Percentiles rank a stretch among this genome's conserved stretches.
Evolutionary conservation across 2,797 vertebrate species (phyloP).

Genomic region (Psittacula derbiana): DNA sequence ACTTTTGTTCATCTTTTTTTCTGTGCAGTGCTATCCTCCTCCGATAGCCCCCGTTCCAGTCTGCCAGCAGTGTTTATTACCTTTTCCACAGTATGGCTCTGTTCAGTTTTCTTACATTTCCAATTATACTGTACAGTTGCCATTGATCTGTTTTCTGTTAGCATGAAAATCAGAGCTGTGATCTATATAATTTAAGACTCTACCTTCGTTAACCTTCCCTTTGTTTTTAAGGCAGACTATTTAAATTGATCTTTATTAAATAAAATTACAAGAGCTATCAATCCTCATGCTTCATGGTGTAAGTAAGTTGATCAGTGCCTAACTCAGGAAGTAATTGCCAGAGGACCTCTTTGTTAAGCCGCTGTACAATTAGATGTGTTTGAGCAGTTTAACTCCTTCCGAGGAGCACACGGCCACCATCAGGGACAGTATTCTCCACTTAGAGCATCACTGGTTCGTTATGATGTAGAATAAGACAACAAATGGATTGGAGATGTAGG

Average conservation of each 20-base stretch:
- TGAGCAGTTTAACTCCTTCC: neutral
- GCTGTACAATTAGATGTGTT: constrained; percentile 13
- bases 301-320: constrained; percentile 61
- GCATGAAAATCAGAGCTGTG: constrained; percentile 70
- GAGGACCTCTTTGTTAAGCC: constrained; percentile 55
- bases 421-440: neutral
- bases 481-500: neutral
- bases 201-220: constrained; percentile 73
- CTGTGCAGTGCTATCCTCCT: constrained; percentile 15
- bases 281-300: constrained; percentile 52
- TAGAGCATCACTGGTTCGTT: neutral
- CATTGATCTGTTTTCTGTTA: constrained; percentile 76
- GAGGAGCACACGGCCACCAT: neutral
- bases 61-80: constrained; percentile 67
- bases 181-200: constrained; percentile 74
- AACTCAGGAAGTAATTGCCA: constrained; percentile 59
- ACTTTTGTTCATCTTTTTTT: constrained; percentile 37
- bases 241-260: constrained; percentile 75
- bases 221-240: constrained; percentile 73
- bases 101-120: constrained; percentile 73
- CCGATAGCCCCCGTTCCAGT: constrained; percentile 13
- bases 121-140: constrained; percentile 69
- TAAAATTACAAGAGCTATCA: constrained; percentile 70
- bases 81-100: constrained; percentile 61
- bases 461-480: neutral